Conservation (phyloP, 1,140 invertebrate species). For the Leguminivora glycinivorella region DNA sequence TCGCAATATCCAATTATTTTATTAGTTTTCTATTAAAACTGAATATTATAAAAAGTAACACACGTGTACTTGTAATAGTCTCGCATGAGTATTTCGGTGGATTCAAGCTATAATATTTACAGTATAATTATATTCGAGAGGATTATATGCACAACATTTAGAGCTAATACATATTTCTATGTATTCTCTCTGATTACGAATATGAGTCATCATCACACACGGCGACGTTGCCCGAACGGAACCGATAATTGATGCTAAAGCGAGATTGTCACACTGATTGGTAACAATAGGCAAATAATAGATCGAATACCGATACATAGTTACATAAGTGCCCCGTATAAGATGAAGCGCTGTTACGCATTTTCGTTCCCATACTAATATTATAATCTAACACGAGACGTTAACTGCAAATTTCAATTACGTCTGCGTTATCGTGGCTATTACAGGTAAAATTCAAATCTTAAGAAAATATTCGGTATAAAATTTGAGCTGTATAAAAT, state of each 20-base stretch:
- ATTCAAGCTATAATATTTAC: constrained; percentile 7
- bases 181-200: background rate
- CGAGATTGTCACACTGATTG: too few relatives aligned
- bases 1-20: background rate
- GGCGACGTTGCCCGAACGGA: background rate
- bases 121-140: background rate
- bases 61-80: background rate
- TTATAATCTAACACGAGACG: too few relatives aligned
- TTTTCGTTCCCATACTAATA: too few relatives aligned
- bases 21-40: background rate
- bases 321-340: too few relatives aligned
- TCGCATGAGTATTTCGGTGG: background rate
- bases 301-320: too few relatives aligned
- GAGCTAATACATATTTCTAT: background rate
- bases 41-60: background rate
- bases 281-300: too few relatives aligned
- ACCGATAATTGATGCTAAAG: background rate
- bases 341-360: too few relatives aligned
- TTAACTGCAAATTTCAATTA: too few relatives aligned
- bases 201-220: background rate
- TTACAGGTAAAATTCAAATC: too few relatives aligned
- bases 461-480: too few relatives aligned
- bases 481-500: too few relatives aligned
- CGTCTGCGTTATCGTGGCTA: too few relatives aligned
- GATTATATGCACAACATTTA: constrained; percentile 11